phyloP scores from a whole-genome alignment of 2,797 vertebrate species.

The Cygnus olor region DNA sequence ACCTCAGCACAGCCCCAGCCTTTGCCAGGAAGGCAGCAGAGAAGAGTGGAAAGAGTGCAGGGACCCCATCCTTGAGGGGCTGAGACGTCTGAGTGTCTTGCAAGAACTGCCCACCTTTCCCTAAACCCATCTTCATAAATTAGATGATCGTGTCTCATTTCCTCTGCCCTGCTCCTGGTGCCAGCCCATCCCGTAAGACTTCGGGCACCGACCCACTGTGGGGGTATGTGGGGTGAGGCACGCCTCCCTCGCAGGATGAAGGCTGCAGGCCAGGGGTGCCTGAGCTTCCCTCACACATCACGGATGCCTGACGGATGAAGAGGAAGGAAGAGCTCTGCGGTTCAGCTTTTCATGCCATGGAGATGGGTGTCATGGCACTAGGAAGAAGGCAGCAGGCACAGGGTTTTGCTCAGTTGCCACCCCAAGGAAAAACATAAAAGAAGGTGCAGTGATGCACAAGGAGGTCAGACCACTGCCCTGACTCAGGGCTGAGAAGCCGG shows the following conservation, averaged over 20 bases:
- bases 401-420: neutral
- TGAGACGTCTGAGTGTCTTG: neutral
- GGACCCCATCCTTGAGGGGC: neutral
- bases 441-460: neutral
- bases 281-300: fast-evolving
- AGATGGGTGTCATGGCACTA: neutral
- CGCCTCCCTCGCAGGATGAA: neutral
- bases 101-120: neutral
- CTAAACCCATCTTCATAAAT: neutral
- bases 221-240: neutral
- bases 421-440: neutral
- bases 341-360: neutral
- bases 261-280: neutral
- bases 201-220: neutral
- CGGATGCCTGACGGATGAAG: neutral
- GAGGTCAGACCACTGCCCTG: neutral
- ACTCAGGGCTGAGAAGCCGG: neutral
- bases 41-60: neutral
- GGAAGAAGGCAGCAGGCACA: neutral
- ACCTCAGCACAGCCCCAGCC: neutral
- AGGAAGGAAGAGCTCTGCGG: neutral
- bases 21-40: neutral
- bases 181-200: neutral
- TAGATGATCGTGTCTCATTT: neutral
- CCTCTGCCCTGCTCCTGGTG: neutral